Conservation (phyloP, 2,797 vertebrate species). For the Syndactyla subalaris region DNA sequence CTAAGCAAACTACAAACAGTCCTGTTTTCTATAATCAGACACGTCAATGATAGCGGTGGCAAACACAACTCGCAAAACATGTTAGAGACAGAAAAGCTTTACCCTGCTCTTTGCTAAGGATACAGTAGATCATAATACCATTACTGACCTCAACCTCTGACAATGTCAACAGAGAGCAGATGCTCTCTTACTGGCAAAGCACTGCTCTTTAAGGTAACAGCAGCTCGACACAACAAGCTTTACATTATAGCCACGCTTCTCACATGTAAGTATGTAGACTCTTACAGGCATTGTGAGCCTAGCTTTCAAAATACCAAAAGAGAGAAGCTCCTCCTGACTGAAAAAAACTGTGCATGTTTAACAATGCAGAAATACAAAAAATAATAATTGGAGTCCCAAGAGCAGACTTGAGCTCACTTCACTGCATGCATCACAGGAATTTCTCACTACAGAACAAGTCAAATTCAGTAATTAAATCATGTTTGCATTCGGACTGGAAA, state of each 20-base stretch:
- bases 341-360: neutral
- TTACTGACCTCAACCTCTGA: conserved; percentile 56
- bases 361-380: neutral
- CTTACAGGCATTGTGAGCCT: neutral
- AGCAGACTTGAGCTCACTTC: neutral
- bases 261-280: neutral
- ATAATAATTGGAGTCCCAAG: neutral
- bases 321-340: neutral
- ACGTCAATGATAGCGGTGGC: neutral
- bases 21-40: neutral
- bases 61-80: neutral
- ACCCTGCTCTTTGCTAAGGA: conserved; percentile 32
- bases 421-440: neutral
- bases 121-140: conserved; percentile 45
- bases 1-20: neutral
- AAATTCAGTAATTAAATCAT: neutral
- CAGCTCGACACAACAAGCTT: neutral
- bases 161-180: conserved; percentile 72
- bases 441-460: neutral
- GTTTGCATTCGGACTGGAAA: neutral
- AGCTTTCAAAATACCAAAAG: neutral
- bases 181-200: conserved; percentile 42
- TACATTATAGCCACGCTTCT: neutral
- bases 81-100: conserved; percentile 39
- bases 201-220: neutral